phyloP scores from a whole-genome alignment of 2,113 vertebrate species.

The Cynoglossus semilaevis region DNA sequence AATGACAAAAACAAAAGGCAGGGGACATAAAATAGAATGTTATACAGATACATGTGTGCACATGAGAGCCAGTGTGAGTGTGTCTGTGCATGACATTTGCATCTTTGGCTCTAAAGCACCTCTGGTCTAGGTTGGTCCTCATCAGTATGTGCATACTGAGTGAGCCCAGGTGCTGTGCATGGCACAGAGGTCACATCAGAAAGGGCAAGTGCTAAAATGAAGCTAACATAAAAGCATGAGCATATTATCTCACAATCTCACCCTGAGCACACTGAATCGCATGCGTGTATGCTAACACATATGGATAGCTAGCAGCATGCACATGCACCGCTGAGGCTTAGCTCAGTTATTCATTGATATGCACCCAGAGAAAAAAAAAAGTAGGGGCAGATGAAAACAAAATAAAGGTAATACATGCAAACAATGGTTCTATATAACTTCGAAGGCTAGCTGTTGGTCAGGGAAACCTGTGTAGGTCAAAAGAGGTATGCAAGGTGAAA shows the following conservation, averaged over 20 bases:
- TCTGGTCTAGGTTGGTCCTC: constrained; percentile 66
- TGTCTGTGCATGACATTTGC: constrained; percentile 70
- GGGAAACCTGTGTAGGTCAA: constrained; percentile 37
- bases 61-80: constrained; percentile 23
- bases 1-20: constrained; percentile 57
- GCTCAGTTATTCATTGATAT: constrained; percentile 62
- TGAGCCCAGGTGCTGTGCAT: constrained; percentile 77
- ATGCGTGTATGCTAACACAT: constrained; percentile 24
- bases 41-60: constrained; percentile 55
- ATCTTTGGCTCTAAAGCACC: constrained; percentile 66
- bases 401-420: constrained; percentile 34
- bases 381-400: too few relatives aligned
- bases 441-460: constrained; percentile 32
- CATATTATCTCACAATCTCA: constrained; percentile 46
- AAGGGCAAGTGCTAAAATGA: constrained; percentile 77
- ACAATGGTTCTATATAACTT: constrained; percentile 44
- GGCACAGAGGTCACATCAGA: constrained; percentile 75
- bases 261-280: constrained; percentile 34
- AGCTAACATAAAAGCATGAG: constrained; percentile 61
- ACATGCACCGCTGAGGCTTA: constrained; percentile 44
- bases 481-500: constrained; percentile 14
- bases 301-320: constrained; percentile 3
- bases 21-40: constrained; percentile 56
- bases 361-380: constrained; percentile 26
- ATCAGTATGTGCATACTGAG: constrained; percentile 80